phyloP scores from a whole-genome alignment of 92 coral and sea anemone genomes.

The Siderastrea radians region DNA sequence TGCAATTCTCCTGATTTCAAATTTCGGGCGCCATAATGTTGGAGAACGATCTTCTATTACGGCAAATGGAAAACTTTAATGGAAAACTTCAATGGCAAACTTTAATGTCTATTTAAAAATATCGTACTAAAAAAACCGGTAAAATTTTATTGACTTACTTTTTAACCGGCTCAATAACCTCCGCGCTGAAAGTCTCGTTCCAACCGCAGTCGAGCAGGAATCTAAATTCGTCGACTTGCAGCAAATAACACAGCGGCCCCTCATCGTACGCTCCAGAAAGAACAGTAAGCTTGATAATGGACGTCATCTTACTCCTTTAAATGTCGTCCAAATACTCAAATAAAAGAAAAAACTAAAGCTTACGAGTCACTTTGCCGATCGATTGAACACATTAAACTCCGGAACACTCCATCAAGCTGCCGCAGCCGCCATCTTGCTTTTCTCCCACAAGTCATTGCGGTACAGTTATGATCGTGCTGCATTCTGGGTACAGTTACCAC shows the following conservation, averaged over 20 bases:
- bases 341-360: background rate
- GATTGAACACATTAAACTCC: no score
- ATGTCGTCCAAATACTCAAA: background rate
- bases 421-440: conserved; percentile 51
- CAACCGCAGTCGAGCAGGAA: conserved; percentile 98
- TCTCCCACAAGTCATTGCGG: conserved; percentile 50
- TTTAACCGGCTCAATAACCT: conserved; percentile 89
- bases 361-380: background rate
- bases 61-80: no score
- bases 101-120: no score
- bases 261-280: conserved; percentile 97
- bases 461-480: background rate
- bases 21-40: no score
- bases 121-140: no score
- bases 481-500: background rate
- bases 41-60: no score
- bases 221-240: conserved; percentile 99
- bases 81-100: no score
- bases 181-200: conserved; percentile 89
- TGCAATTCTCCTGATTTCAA: no score
- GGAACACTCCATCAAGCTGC: background rate
- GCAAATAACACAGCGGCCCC: conserved; percentile 91
- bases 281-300: conserved; percentile 94
- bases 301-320: conserved; percentile 74
- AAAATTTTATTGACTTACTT: conserved; percentile 59